Percentiles rank a stretch among this genome's conserved stretches.
These are phyloP conservation scores for Odobenus rosmarus DNA, from an alignment of 2,113 vertebrate genomes.

Conservation along the genomic window DNA sequence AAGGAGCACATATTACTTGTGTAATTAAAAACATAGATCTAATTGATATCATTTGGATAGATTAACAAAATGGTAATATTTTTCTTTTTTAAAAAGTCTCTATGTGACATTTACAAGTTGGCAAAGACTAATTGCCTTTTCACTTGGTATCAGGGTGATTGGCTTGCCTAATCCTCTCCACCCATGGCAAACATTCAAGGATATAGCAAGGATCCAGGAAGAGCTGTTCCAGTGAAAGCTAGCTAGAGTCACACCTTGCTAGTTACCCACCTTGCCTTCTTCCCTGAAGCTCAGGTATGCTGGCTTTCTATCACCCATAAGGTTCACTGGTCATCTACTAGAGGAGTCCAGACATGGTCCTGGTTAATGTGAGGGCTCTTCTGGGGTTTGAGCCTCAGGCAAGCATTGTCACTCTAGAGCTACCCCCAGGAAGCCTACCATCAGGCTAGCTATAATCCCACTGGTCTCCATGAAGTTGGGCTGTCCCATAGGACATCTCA, in stretches of 20 bases:
- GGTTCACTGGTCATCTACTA: not conserved
- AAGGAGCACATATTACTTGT: not conserved
- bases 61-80: constrained; percentile 35
- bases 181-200: not conserved
- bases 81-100: constrained; percentile 9
- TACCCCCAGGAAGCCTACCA: not conserved
- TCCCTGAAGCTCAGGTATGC: not conserved
- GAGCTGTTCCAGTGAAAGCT: not conserved
- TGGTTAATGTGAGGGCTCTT: not conserved
- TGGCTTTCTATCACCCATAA: not conserved
- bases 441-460: not conserved
- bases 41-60: constrained; percentile 1
- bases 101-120: constrained; percentile 18
- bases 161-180: not conserved
- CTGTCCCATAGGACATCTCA: not conserved
- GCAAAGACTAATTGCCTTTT: constrained; percentile 30
- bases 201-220: not conserved
- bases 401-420: not conserved
- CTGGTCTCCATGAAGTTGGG: not conserved
- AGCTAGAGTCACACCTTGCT: not conserved
- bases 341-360: not conserved
- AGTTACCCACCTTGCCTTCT: not conserved
- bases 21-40: constrained; percentile 34
- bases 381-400: not conserved
- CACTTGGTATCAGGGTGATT: not conserved